A percentile compares a stretch with the other conserved stretches of the same genome.
Conservation (phyloP, 2,113 vertebrate genomes). For the Centrocercus urophasianus region DNA sequence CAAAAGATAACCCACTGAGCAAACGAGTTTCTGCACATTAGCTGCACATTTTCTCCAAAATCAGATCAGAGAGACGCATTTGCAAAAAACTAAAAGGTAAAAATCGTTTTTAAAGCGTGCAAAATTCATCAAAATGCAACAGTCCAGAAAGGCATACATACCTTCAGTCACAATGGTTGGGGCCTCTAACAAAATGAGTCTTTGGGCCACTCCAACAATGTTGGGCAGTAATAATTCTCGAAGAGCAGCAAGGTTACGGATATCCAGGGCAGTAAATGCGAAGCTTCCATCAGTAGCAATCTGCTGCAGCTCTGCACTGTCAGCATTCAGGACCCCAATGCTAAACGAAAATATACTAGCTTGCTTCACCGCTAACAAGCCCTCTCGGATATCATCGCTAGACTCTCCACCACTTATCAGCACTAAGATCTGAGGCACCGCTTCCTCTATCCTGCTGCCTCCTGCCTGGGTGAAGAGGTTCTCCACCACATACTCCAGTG, state of each 20-base stretch:
- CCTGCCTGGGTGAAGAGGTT: conserved; percentile 85
- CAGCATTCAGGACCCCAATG: conserved; percentile 82
- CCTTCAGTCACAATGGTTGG: conserved; percentile 91
- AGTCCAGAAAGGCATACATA: conserved; percentile 85
- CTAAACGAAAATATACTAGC: conserved; percentile 87
- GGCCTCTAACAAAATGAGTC: conserved; percentile 87
- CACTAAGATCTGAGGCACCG: conserved; percentile 91
- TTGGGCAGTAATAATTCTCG: conserved; percentile 85
- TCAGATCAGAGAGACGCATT: not conserved
- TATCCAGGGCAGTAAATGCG: conserved; percentile 87
- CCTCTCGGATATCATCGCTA: conserved; percentile 89
- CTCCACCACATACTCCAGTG: conserved; percentile 88
- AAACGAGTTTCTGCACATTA: not conserved
- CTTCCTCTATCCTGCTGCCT: conserved; percentile 93
- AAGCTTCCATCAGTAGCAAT: conserved; percentile 89
- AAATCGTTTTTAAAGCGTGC: not conserved
- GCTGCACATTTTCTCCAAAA: not conserved
- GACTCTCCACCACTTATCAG: conserved; percentile 90
- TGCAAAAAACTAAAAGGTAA: not conserved
- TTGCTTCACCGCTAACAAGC: conserved; percentile 88
- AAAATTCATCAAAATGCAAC: conserved; percentile 5
- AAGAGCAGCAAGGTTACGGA: conserved; percentile 82
- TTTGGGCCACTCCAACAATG: conserved; percentile 89
- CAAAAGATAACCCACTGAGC: not conserved
- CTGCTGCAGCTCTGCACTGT: conserved; percentile 86